phyloP scores from a whole-genome alignment of 2,797 vertebrate species.

The Amniataba percoides region DNA sequence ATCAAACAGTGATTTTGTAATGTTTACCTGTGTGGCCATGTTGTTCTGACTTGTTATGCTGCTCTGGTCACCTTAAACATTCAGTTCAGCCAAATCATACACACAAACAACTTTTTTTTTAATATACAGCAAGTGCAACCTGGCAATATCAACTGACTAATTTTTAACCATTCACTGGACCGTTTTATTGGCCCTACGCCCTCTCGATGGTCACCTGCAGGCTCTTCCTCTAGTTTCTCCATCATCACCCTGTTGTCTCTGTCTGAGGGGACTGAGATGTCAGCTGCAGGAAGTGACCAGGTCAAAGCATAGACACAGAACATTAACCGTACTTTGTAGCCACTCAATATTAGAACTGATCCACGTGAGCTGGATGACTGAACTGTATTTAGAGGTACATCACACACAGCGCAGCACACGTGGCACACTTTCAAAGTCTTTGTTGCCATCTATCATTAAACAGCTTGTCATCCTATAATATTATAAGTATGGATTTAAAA shows the following conservation, averaged over 20 bases:
- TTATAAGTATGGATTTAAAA: neutral
- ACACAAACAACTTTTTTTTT: neutral
- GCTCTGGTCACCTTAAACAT: neutral
- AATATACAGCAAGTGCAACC: neutral
- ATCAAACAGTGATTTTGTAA: conserved; percentile 36
- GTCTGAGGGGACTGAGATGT: neutral
- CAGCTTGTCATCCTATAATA: neutral
- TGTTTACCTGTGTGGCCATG: conserved; percentile 36
- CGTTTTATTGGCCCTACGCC: neutral
- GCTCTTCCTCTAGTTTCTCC: neutral
- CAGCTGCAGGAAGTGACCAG: conserved; percentile 25
- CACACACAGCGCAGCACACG: neutral
- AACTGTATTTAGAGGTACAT: conserved; percentile 10
- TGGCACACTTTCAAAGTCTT: neutral
- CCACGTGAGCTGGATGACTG: conserved; percentile 4
- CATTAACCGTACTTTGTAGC: conserved; percentile 17
- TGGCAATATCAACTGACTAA: neutral
- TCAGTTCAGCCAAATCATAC: neutral
- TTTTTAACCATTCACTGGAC: neutral
- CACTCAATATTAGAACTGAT: conserved; percentile 5
- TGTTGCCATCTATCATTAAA: neutral
- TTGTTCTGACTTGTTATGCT: conserved; percentile 24
- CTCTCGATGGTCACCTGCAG: neutral
- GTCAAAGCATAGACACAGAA: conserved; percentile 28
- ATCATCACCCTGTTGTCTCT: neutral